Percentiles rank a stretch among this genome's conserved stretches.
Conservation (phyloP, 2,113 vertebrate species). For the Eptatretus burgeri region DNA sequence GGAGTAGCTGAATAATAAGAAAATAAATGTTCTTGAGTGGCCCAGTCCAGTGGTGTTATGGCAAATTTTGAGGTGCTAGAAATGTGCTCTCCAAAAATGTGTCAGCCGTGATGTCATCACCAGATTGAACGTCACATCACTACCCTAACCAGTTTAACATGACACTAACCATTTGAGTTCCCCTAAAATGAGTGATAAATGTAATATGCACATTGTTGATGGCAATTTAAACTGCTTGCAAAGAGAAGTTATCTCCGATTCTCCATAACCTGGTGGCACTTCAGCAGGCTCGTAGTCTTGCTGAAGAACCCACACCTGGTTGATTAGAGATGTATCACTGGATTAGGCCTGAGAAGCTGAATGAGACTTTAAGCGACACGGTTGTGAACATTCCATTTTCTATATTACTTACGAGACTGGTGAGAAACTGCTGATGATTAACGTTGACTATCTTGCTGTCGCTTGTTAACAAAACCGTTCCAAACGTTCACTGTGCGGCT, state of each 20-base stretch:
- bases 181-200: too few relatives aligned
- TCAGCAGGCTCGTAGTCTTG: background rate
- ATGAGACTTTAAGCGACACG: background rate
- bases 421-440: slow-evolving; percentile 8
- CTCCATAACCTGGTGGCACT: background rate
- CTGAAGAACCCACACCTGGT: background rate
- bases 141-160: too few relatives aligned
- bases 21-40: too few relatives aligned
- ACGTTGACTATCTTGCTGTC: background rate
- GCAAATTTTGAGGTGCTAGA: too few relatives aligned
- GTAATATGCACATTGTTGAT: too few relatives aligned
- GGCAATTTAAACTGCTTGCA: slow-evolving; percentile 4
- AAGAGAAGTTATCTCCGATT: slow-evolving; percentile 6
- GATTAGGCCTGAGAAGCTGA: slow-evolving; percentile 5
- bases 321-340: slow-evolving; percentile 4
- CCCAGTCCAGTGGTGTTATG: too few relatives aligned
- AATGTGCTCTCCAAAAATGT: too few relatives aligned
- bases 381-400: background rate
- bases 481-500: slow-evolving; percentile 3
- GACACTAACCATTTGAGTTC: too few relatives aligned
- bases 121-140: too few relatives aligned
- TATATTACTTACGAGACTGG: background rate
- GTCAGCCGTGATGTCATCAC: too few relatives aligned
- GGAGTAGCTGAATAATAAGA: too few relatives aligned
- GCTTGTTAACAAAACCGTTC: background rate